Percentiles rank a stretch among this genome's conserved stretches.
phyloP scores from a whole-genome alignment of 2,888 invertebrate genomes.

The Trachelus stipa region DNA sequence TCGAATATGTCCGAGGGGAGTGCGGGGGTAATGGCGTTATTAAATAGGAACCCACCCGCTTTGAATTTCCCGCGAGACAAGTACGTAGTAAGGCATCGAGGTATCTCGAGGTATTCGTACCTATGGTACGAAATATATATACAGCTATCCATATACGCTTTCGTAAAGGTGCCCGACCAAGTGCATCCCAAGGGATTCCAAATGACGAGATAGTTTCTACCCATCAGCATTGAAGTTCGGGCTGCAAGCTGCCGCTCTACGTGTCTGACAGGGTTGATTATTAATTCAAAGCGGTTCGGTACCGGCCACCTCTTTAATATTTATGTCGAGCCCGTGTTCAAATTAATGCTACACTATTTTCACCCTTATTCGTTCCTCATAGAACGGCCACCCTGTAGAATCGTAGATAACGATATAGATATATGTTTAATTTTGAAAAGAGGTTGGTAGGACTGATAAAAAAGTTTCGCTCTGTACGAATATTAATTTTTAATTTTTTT shows the following conservation, averaged over 20 bases:
- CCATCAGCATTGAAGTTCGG: constrained; percentile 17
- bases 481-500: background rate
- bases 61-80: constrained; percentile 6
- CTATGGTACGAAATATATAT: background rate
- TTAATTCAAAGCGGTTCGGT: constrained; percentile 24
- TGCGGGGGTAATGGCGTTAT: constrained; percentile 15
- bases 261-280: constrained; percentile 22
- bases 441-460: too few species aligned
- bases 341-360: constrained; percentile 14
- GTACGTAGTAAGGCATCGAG: background rate
- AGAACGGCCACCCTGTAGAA: background rate
- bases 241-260: constrained; percentile 10
- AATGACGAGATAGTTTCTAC: constrained; percentile 21
- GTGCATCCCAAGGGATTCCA: constrained; percentile 17
- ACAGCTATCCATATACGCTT: background rate
- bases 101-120: too few species aligned
- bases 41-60: constrained; percentile 11
- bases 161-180: constrained; percentile 5
- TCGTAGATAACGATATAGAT: too few species aligned
- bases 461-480: too few species aligned
- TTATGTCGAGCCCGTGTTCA: constrained; percentile 14
- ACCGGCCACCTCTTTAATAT: constrained; percentile 21
- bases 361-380: background rate
- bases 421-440: too few species aligned
- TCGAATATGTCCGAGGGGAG: background rate